Conservation (phyloP, 2,888 invertebrate genomes). For the Sinelater perroti region DNA sequence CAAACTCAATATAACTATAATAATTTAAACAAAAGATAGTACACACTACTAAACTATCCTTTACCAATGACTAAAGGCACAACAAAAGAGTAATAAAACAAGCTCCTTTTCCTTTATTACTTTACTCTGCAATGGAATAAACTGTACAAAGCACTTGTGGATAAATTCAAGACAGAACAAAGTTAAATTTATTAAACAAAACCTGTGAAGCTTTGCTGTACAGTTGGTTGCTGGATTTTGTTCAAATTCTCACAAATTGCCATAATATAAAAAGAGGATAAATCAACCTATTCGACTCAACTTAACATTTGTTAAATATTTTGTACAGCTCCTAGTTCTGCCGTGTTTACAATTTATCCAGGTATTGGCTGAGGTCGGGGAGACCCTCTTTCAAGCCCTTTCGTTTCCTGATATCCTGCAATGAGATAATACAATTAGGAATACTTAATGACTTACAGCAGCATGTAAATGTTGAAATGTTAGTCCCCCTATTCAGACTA, state of each 20-base stretch:
- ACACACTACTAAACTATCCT: constrained; percentile 14
- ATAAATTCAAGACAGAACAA: constrained; percentile 18
- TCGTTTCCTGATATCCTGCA: constrained; percentile 93
- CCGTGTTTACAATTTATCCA: constrained; percentile 95
- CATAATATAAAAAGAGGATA: constrained; percentile 29
- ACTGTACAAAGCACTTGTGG: constrained; percentile 34
- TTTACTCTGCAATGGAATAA: constrained; percentile 34
- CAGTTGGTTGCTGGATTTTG: constrained; percentile 13
- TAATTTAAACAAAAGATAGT: constrained; percentile 24
- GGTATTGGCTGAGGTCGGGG: constrained; percentile 92
- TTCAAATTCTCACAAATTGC: constrained; percentile 8
- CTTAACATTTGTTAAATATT: constrained; percentile 54
- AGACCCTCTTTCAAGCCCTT: constrained; percentile 99
- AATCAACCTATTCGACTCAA: constrained; percentile 27
- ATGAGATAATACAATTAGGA: constrained; percentile 46
- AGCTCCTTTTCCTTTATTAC: constrained; percentile 22
- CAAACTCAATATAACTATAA: constrained; percentile 29
- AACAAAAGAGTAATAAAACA: constrained; percentile 30
- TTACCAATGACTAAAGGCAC: constrained; percentile 16
- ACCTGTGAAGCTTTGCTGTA: constrained; percentile 8
- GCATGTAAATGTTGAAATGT: constrained; percentile 49
- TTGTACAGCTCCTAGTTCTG: constrained; percentile 58
- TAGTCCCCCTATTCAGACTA: constrained; percentile 62
- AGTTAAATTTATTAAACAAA: constrained; percentile 16
- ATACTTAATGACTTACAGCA: not conserved